Evolutionary conservation across 2,888 invertebrate genomes (phyloP), one percentile per base, ranked within the genome.

Genomic region (Cacoxenus indagator): DNA sequence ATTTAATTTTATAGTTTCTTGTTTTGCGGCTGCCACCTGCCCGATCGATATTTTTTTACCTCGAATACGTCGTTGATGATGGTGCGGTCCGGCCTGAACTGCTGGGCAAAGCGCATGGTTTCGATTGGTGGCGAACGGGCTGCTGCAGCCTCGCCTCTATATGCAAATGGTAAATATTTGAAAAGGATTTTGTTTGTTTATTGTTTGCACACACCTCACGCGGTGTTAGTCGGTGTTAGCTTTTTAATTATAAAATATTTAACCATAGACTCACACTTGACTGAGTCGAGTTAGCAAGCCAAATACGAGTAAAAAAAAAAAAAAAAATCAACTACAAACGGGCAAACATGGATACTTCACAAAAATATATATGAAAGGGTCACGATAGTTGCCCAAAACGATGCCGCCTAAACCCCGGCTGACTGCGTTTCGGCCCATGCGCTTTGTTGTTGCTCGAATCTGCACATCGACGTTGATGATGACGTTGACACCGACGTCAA

Each of bases 211-310:
- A 84, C 84, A 85, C 85, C 82, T 84, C 82, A 77, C 75, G 76
- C 77, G 78, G 78, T 84, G 83, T 82, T 84, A 84, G 82, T 78
- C 79, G 81, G 84, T 85, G 84, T 84, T 86, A 85, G 84, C 85
- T 86, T 86, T 85, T 86, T 85, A 85, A 85, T 85, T 86, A 86
- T 86, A 85, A 85, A 85, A 86, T 86, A 85, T 86, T 85, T 83
- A 85, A 84, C 83, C 78, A 82, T 77, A 79, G 76, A 76, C 85
- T 82, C 81, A 77, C 82, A 84, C 84, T 77, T 76, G 75, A 77
- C 65, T 80, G 75, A 57, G 57, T 70, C 43, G 29, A 43, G 62
- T 51, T 14, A 29, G 59, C 43, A 22, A 24, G 24, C 43, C 22
- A 62, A 19, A 62, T 22, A 51, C 19, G 22, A 11, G 22, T 22